A percentile compares a stretch with the other conserved stretches of the same genome.
Conservation (phyloP, 2,113 vertebrate species). For the Xenus cinereus region DNA sequence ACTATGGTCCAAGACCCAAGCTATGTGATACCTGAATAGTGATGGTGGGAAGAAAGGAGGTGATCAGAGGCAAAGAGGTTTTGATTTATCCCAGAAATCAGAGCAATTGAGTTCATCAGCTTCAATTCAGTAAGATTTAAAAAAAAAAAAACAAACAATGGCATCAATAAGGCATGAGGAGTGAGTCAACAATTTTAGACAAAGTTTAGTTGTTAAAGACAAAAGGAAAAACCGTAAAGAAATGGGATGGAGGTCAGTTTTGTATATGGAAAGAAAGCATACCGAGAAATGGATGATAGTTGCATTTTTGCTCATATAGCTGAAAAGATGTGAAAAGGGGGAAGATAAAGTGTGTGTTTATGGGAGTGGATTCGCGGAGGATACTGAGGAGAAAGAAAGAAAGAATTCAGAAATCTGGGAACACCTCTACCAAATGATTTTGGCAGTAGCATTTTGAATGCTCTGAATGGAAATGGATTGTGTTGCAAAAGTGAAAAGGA, state of each 20-base stretch:
- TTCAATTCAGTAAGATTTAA: background rate
- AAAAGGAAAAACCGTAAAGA: background rate
- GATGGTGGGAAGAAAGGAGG: background rate
- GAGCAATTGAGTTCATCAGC: background rate
- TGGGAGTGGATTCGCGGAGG: background rate
- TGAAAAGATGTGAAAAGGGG: background rate
- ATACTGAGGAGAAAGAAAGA: background rate
- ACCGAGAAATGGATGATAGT: background rate
- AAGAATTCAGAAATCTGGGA: background rate
- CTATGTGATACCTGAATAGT: background rate
- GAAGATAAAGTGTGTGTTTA: background rate
- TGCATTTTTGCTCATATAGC: background rate
- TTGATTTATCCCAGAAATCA: background rate
- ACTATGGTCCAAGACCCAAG: background rate
- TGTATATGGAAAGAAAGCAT: background rate
- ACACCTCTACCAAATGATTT: background rate
- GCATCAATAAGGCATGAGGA: background rate
- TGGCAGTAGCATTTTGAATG: background rate
- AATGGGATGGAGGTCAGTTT: background rate
- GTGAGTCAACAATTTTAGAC: background rate
- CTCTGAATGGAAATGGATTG: background rate
- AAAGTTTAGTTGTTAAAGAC: background rate
- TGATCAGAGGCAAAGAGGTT: background rate
- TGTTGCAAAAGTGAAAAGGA: background rate
- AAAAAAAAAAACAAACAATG: background rate